Conservation (phyloP, 2,888 invertebrate genomes). For the Dichetophora obliterata region DNA sequence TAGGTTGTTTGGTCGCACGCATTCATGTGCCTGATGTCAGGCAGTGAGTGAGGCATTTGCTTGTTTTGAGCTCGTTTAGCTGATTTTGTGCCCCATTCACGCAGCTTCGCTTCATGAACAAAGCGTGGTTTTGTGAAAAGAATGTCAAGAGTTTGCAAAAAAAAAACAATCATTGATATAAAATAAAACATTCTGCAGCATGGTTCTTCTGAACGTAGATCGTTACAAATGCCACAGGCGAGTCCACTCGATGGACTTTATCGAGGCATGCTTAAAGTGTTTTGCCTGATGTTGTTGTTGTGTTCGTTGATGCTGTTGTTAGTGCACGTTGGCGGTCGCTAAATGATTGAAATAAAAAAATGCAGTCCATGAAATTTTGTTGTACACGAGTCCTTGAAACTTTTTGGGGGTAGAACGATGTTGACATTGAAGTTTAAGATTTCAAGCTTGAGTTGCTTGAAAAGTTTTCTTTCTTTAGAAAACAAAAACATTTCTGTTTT, state of each 20-base stretch:
- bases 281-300: too few species aligned
- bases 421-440: too few species aligned
- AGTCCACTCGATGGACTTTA: not conserved
- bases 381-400: not conserved
- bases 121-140: not conserved
- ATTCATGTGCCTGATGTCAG: not conserved
- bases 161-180: too few species aligned
- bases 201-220: not conserved
- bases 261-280: too few species aligned
- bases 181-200: not conserved
- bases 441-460: too few species aligned
- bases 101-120: not conserved
- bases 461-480: too few species aligned
- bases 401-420: not conserved
- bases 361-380: not conserved
- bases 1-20: not conserved
- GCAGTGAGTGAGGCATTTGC: not conserved
- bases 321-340: not conserved
- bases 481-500: too few species aligned
- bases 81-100: constrained; percentile 7
- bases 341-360: not conserved
- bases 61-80: constrained; percentile 7
- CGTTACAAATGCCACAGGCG: not conserved
- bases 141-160: not conserved
- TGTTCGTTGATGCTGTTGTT: too few species aligned